Base-by-base conservation (phyloP, 2,797 vertebrate genomes). In the Sebastes oblongus region DNA sequence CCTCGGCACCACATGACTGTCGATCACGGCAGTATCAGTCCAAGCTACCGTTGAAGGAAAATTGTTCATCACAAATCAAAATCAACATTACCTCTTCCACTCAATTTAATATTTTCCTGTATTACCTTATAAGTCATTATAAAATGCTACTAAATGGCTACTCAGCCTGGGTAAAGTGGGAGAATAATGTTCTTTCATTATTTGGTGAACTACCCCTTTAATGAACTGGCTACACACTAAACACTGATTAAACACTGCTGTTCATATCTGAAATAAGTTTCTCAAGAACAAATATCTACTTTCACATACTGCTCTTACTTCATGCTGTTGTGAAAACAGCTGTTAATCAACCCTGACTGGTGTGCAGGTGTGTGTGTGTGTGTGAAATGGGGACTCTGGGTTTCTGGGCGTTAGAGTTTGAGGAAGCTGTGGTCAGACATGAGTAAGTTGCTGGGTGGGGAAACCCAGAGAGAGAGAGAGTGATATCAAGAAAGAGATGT, bases 381-480 rank as follows among this genome's bases (percentile, higher is more conserved):
- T 59, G 32, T 66, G 30, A 2, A 46, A 46, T 2, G 16, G 50
- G 7, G 50, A 52, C 20, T n/a, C 10, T 20, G 27, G 6, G 55
- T 71, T 80, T 79, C 42, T 68, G 75, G 75, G 75, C 22, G 70
- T 81, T 56, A 7, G 1, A 7, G 1, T 86, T 85, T 87, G 72
- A 76, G 89, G 92, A 94, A 94, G 92, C n/a, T 92, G 93, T 81
- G 90, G 87, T 88, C 56, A 70, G 4, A 52, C 62, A 20, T 29
- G 59, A 75, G 36, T 32, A 30, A 75, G 30, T n/a, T 9, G 1
- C 8, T 67, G 69, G 39, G 72, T 14, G 77, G 55, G 27, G 70
- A 22, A 36, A 59, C 3, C 50, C 52, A 42, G 39, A 42, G 39
- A 42, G 7, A 69, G 6, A 81, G 30, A 58, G 6, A 22, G n/a